Percentiles rank a stretch among this genome's conserved stretches.
Evolutionary conservation across 2,888 invertebrate genomes (phyloP).

Genomic region (Cylloceria caligata): DNA sequence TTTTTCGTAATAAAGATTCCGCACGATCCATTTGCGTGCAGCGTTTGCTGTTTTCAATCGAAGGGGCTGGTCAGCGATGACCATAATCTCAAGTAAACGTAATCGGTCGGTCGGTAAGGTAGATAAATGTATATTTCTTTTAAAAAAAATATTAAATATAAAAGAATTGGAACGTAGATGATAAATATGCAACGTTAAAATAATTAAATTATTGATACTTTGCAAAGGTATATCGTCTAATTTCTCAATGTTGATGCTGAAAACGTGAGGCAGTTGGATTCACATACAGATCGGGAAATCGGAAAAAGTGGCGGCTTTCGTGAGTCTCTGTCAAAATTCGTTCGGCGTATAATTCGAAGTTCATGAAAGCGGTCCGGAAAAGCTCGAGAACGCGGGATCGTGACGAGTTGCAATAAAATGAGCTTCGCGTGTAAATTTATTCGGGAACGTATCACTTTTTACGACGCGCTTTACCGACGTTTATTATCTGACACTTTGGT

Average conservation of each 20-base stretch:
- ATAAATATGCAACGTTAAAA: too few relatives aligned
- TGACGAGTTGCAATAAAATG: slow-evolving; percentile 70
- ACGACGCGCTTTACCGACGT: slow-evolving; percentile 68
- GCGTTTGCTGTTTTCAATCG: slow-evolving; percentile 27
- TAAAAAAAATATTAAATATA: neutral
- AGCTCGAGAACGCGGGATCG: slow-evolving; percentile 54
- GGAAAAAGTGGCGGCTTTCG: slow-evolving; percentile 56
- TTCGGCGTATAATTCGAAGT: slow-evolving; percentile 11
- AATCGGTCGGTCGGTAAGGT: too few relatives aligned
- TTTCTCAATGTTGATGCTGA: too few relatives aligned
- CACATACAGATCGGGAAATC: slow-evolving; percentile 43
- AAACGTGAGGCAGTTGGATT: slow-evolving; percentile 46
- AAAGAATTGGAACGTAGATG: neutral
- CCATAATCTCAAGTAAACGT: slow-evolving; percentile 7
- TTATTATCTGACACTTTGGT: slow-evolving; percentile 65
- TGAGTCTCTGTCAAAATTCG: slow-evolving; percentile 39
- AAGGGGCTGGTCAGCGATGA: too few relatives aligned
- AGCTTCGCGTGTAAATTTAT: slow-evolving; percentile 70
- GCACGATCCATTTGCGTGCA: slow-evolving; percentile 34
- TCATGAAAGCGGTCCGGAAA: neutral
- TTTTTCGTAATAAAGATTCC: neutral
- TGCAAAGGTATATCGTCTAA: too few relatives aligned
- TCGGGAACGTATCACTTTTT: slow-evolving; percentile 67
- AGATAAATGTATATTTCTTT: neutral
- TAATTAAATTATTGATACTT: too few relatives aligned